These are phyloP conservation scores for Carassius carassius DNA, from an alignment of 2,113 vertebrate genomes.

Conservation along the genomic window DNA sequence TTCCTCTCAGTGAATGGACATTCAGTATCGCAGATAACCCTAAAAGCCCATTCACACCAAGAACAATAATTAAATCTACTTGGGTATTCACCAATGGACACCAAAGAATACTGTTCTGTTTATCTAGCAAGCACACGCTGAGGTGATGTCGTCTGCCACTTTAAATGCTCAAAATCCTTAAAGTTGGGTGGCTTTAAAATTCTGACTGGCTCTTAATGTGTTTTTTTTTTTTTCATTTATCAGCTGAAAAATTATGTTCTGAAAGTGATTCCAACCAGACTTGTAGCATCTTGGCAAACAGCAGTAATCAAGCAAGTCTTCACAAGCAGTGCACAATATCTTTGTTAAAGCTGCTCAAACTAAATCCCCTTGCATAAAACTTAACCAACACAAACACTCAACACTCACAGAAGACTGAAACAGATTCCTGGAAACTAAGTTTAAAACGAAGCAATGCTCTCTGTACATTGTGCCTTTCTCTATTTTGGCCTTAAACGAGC, in stretches of 20 bases:
- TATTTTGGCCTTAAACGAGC: slow-evolving; percentile 63
- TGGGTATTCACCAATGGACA: background rate
- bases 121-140: background rate
- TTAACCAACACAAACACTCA: background rate
- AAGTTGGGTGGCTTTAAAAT: background rate
- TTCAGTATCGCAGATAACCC: slow-evolving; percentile 8
- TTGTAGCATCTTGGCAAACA: background rate
- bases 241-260: background rate
- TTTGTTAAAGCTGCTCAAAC: background rate
- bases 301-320: background rate
- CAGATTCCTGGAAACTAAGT: background rate
- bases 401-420: too few relatives aligned
- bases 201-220: background rate
- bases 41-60: background rate
- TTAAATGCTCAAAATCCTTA: background rate
- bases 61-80: background rate
- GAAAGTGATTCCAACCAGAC: background rate
- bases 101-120: background rate
- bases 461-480: background rate
- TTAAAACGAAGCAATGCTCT: background rate
- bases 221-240: background rate
- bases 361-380: background rate
- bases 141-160: background rate
- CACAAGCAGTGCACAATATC: background rate
- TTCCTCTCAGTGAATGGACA: background rate